Percentiles rank a stretch among this genome's conserved stretches.
These are phyloP conservation scores for Apamea monoglypha DNA, from an alignment of 2,888 invertebrate genomes.

Conservation along the genomic window DNA sequence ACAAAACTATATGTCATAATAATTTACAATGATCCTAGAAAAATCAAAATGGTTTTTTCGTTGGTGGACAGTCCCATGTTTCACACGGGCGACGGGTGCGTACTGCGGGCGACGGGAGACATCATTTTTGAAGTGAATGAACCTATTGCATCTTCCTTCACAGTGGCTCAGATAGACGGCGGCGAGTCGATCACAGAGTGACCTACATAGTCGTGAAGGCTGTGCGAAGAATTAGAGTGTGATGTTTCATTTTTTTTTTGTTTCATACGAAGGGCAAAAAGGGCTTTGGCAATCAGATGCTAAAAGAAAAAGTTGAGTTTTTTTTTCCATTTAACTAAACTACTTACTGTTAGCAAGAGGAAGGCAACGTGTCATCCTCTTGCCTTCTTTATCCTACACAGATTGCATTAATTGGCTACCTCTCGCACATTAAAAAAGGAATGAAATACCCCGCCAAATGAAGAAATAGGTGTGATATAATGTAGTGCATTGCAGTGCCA, in stretches of 20 bases:
- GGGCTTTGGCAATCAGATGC: slow-evolving; percentile 20
- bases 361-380: too few species aligned
- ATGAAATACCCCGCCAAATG: too few species aligned
- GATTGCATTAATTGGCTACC: too few species aligned
- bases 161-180: slow-evolving; percentile 17
- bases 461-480: too few species aligned
- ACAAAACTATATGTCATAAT: neutral
- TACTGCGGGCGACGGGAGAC: too few species aligned
- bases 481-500: too few species aligned
- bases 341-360: too few species aligned
- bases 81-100: too few species aligned
- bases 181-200: slow-evolving; percentile 36
- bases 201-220: slow-evolving; percentile 65
- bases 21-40: neutral
- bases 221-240: slow-evolving; percentile 63
- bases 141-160: slow-evolving; percentile 31
- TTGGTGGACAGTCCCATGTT: too few species aligned
- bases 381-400: too few species aligned
- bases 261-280: slow-evolving; percentile 39
- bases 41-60: neutral
- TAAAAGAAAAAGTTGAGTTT: neutral
- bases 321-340: too few species aligned
- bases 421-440: too few species aligned
- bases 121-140: neutral
- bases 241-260: slow-evolving; percentile 48